A percentile compares a stretch with the other conserved stretches of the same genome.
Evolutionary conservation across 2,113 vertebrate genomes (phyloP).

Genomic region (Cyprinodon brontotheroides): DNA sequence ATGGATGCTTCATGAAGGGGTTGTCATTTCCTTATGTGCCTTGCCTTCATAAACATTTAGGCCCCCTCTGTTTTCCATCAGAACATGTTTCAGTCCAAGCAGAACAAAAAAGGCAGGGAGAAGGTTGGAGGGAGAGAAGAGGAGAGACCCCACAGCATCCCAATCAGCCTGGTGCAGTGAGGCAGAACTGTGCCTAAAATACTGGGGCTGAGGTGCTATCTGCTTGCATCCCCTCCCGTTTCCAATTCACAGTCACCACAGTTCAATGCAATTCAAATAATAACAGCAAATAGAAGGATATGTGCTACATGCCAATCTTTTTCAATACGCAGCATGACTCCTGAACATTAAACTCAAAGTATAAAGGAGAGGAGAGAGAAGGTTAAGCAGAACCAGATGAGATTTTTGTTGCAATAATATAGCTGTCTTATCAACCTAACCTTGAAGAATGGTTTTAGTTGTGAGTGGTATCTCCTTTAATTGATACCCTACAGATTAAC

Average conservation of each 20-base stretch:
- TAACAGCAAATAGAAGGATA: slow-evolving; percentile 68
- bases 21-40: slow-evolving; percentile 34
- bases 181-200: slow-evolving; percentile 79
- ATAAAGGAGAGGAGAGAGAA: slow-evolving; percentile 37
- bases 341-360: slow-evolving; percentile 42
- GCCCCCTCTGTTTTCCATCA: slow-evolving; percentile 68
- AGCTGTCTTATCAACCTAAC: slow-evolving; percentile 40
- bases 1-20: slow-evolving; percentile 8
- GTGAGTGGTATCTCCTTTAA: slow-evolving; percentile 10
- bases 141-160: slow-evolving; percentile 72
- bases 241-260: slow-evolving; percentile 70
- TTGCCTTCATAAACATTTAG: slow-evolving; percentile 67
- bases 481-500: slow-evolving; percentile 28
- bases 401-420: slow-evolving; percentile 28
- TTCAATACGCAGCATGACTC: slow-evolving; percentile 55
- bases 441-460: slow-evolving; percentile 27
- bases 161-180: slow-evolving; percentile 77
- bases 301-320: slow-evolving; percentile 54
- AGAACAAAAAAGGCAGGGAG: slow-evolving; percentile 53
- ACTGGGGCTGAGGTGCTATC: slow-evolving; percentile 63
- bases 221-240: slow-evolving; percentile 55
- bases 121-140: slow-evolving; percentile 52
- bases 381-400: slow-evolving; percentile 34
- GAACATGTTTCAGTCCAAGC: slow-evolving; percentile 71
- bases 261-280: slow-evolving; percentile 76